Base-by-base conservation (phyloP, 2,888 invertebrate species). In the Anticlea derivata region DNA sequence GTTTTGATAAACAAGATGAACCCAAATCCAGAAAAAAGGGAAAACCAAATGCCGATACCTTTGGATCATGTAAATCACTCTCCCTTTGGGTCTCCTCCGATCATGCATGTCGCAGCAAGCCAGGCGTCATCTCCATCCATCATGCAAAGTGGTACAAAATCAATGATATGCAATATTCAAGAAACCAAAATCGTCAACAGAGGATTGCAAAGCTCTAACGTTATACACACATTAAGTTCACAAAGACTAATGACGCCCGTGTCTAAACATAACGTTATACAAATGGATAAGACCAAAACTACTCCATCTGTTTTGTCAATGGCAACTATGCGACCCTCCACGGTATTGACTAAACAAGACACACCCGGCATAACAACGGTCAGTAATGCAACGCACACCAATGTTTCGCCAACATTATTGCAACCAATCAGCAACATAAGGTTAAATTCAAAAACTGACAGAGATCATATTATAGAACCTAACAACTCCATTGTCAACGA, bases 141-240 rank as follows among this genome's bases (percentile, higher is more conserved):
- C 20, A 81, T 86, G 50, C 88, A 86, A 61, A 78, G 75, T 66
- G 68, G 72, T 37, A 60, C 73, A 4, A 90, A 90, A 70, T 67
- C 86, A 23, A 72, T 79, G 6, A 62, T 77, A 55, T 78, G 78
- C 55, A 78, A 73, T 55, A 45, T 81, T 46, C 83, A 85, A 61
- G 85, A 88, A 58, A 57, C 75, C 31, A 74, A 57, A 57, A 61
- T 70, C 7, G 67, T 76, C 3, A 83, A 61, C 54, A 78, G 83
- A 69, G 78, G 75, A 41, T 79, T 80, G 61, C 80, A 80, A 60
- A 67, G 68, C 22, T 69, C 84, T 24, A 87, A 89, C 62, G 80
- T 86, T 29, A 92, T 84, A 69, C 92, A 75, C 69, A 78, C 73
- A 17, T 65, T 86, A 24, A 83, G 78, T 66, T 73, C 86, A 2